Percentiles rank a stretch among this genome's conserved stretches.
These are phyloP conservation scores for Tholera decimalis DNA, from an alignment of 2,888 invertebrate genomes.

Conservation along the genomic window DNA sequence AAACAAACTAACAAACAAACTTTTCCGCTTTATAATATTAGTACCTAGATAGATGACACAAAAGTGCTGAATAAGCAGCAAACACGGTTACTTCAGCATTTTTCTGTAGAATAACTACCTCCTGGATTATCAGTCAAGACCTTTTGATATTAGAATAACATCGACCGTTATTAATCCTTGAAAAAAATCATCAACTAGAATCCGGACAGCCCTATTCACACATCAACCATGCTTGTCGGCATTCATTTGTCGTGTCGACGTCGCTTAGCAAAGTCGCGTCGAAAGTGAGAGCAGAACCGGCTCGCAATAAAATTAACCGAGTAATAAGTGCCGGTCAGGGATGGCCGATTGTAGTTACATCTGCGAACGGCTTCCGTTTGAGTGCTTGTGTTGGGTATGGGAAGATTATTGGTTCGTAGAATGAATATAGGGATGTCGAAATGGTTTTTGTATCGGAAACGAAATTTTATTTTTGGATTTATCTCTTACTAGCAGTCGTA, in stretches of 20 bases:
- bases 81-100: no score
- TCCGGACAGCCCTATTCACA: constrained; percentile 52
- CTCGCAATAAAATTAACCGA: constrained; percentile 68
- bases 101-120: no score
- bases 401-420: constrained; percentile 1
- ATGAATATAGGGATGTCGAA: neutral
- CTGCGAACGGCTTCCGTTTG: constrained; percentile 54
- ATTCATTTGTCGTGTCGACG: constrained; percentile 64
- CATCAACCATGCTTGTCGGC: constrained; percentile 52
- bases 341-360: constrained; percentile 61
- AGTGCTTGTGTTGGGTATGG: constrained; percentile 13
- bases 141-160: no score
- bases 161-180: constrained; percentile 4
- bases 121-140: no score
- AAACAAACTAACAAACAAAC: no score
- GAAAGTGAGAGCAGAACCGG: constrained; percentile 72
- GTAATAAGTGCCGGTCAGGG: constrained; percentile 72
- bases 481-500: no score
- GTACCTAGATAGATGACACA: no score
- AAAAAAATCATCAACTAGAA: neutral
- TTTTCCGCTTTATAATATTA: no score
- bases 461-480: no score
- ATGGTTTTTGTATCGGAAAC: neutral
- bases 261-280: constrained; percentile 45
- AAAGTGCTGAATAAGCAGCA: no score